Base-by-base conservation (phyloP, 2,888 invertebrate genomes). In the Capitulum mitella region DNA sequence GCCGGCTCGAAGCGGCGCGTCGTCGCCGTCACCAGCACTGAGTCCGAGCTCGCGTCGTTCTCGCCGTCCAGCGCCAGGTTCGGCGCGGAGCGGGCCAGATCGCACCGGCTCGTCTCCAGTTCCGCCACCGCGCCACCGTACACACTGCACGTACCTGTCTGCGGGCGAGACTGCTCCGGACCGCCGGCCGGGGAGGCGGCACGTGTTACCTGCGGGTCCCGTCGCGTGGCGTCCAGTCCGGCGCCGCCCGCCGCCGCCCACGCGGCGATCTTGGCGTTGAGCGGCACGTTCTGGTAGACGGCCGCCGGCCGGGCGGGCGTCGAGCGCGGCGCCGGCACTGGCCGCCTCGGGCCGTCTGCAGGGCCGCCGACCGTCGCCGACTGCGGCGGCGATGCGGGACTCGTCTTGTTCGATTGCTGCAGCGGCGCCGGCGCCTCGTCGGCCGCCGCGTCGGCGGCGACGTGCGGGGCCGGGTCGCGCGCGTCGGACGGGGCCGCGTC, bases 321-420 rank as follows among this genome's bases (percentile, higher is more conserved):
- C 26, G 46, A 22, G 8, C 64, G 64, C 8, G 19, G 58, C 40
- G 78, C 51, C 78, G 76, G 75, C 54, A 48, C 29, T 5, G 61
- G 48, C 32, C 22, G 70, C 37, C 37, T 16, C 22, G 19, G 34
- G n/a, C 29, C 22, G 22, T 8, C 22, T 34, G 22, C 37, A 22
- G 8, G 37, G 16, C 64, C 34, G 14, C 14, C 34, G 34, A 34
- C 19, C 3, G 51, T 6, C 51, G 51, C 19, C 54, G 5, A 6
- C n/a, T 16, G 3, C 54, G 22, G 26, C 26, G n/a, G 76, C 46
- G 37, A 64, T 64, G 29, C 75, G 43, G 43, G 46, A 16, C 26
- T 43, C 37, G 51, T 77, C 43, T 40, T 46, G 46, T 29, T 54
- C 70, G 76, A 70, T 12, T 26, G n/a, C 79, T 43, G n/a, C 77